These are phyloP conservation scores for Prionailurus bengalensis DNA, from an alignment of 2,113 vertebrate genomes.

Conservation along the genomic window DNA sequence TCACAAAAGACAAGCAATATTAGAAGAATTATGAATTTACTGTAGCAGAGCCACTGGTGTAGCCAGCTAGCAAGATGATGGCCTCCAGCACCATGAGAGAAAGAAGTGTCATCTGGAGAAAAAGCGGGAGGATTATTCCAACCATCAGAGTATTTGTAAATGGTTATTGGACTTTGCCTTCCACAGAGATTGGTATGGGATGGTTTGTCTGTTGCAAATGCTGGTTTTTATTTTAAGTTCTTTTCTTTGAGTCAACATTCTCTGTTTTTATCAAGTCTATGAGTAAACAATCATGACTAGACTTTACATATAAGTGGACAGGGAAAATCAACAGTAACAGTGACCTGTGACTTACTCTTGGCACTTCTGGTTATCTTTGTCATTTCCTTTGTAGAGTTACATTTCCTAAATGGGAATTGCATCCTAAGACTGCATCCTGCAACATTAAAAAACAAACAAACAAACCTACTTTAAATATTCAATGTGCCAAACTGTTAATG, in stretches of 20 bases:
- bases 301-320: background rate
- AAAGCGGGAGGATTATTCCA: background rate
- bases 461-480: slow-evolving; percentile 2
- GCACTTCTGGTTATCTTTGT: background rate
- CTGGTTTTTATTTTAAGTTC: background rate
- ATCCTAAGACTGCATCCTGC: background rate
- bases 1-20: slow-evolving; percentile 71
- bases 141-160: background rate
- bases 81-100: background rate
- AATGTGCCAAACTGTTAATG: background rate
- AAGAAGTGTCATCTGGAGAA: background rate
- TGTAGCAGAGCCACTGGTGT: background rate
- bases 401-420: slow-evolving; percentile 18
- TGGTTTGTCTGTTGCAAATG: background rate
- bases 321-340: background rate
- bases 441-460: background rate
- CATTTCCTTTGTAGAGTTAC: background rate
- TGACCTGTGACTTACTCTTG: background rate
- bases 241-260: background rate
- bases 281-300: slow-evolving; percentile 27
- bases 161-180: background rate
- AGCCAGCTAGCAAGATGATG: background rate
- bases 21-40: slow-evolving; percentile 22
- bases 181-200: background rate
- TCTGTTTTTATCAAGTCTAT: slow-evolving; percentile 22